Evolutionary conservation across 1,140 invertebrate genomes (phyloP), one percentile per base, ranked within the genome.

Genomic region (Sycobia sp.): DNA sequence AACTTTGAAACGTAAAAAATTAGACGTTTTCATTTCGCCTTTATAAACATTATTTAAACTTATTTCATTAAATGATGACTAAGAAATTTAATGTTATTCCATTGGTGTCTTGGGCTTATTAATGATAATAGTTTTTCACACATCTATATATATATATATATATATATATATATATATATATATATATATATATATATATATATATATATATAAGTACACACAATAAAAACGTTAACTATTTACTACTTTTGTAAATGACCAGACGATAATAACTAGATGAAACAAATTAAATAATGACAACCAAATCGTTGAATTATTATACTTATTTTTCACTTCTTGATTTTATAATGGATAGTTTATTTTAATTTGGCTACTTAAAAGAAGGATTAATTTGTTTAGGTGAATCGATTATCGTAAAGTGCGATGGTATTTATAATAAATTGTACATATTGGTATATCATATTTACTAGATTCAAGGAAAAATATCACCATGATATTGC

Each of bases 71-170:
- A 18, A 8, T 32, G 22, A 0, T 9, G 0, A 18, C 11, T 16
- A 10, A 11, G 1, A 32, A 32, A 18, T 14, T 20, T 10, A 20
- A 9, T 7, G n/a, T 36, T 64, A 27, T 69, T 69, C 65, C 71
- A 71, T 70, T 73, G 67, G 71, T 67, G 69, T 62, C 16, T 55
- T 36, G 63, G 43, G 23, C 61, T 69, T 69, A 59, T 56, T 56
- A 64, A 67, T 69, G 62, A 60, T 68, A 66, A 61, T 62, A 61
- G n/a, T 38, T 49, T 27, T 39, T n/a, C n/a, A n/a, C n/a, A n/a
- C n/a, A n/a, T n/a, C n/a, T n/a, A n/a, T n/a, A n/a, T n/a, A n/a
- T n/a, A n/a, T n/a, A n/a, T n/a, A n/a, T n/a, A n/a, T 27, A 49
- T 59, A 49, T 39, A 39, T 49, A 50, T 10, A 50, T 29, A 29